These are phyloP conservation scores for Fissipunctia ypsillon DNA, from an alignment of 2,888 invertebrate species.

Conservation along the genomic window DNA sequence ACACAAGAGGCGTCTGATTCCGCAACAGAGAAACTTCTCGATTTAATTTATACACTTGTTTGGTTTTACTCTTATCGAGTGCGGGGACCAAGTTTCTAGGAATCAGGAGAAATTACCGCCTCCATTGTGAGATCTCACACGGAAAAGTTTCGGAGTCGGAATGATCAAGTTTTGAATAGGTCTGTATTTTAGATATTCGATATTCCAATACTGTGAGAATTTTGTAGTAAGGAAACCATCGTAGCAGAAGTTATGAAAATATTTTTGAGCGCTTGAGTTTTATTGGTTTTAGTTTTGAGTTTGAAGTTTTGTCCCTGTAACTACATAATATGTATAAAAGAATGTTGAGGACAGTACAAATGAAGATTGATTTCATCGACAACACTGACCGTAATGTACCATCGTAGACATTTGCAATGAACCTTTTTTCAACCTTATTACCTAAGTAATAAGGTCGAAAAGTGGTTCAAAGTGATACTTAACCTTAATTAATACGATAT, in stretches of 20 bases:
- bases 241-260: conserved; percentile 31
- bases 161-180: conserved; percentile 72
- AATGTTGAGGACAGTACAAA: too few relatives aligned
- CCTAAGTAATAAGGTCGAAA: too few relatives aligned
- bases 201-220: conserved; percentile 64
- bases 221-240: conserved; percentile 45
- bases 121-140: conserved; percentile 69
- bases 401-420: too few relatives aligned
- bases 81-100: conserved; percentile 62
- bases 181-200: conserved; percentile 68
- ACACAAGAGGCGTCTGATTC: conserved; percentile 86
- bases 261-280: conserved; percentile 27
- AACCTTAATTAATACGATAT: too few relatives aligned
- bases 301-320: too few relatives aligned
- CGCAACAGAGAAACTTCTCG: conserved; percentile 83
- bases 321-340: too few relatives aligned
- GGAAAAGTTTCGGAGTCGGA: conserved; percentile 69
- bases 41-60: conserved; percentile 89
- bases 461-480: too few relatives aligned
- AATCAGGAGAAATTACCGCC: conserved; percentile 69
- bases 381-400: too few relatives aligned
- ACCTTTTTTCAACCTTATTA: too few relatives aligned
- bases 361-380: too few relatives aligned
- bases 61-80: conserved; percentile 83
- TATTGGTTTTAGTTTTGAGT: conserved; percentile 20